phyloP scores from a whole-genome alignment of 2,113 vertebrate species.

The Bungarus multicinctus region DNA sequence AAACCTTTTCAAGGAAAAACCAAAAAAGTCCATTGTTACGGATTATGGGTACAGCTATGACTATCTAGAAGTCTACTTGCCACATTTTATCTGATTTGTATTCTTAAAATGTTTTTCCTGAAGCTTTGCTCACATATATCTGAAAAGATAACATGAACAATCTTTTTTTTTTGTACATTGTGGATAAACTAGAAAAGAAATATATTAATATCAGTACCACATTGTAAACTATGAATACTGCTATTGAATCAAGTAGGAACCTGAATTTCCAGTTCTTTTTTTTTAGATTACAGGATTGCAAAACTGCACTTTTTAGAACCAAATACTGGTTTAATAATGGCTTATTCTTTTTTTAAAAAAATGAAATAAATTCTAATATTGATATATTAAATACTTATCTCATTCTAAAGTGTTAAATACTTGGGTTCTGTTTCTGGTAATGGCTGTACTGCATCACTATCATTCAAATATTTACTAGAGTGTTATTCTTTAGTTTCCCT shows the following conservation, averaged over 20 bases:
- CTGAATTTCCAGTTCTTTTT: neutral
- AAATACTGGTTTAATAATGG: neutral
- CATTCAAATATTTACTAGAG: neutral
- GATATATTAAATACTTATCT: no score
- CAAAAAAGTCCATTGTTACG: neutral
- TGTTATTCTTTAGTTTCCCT: neutral
- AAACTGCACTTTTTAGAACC: neutral
- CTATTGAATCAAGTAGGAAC: neutral
- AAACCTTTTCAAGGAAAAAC: no score
- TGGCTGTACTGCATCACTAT: neutral
- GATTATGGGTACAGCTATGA: neutral
- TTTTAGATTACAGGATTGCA: neutral
- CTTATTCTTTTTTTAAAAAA: neutral
- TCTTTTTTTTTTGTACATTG: neutral
- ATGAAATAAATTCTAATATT: neutral
- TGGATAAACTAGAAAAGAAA: neutral
- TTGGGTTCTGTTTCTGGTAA: neutral
- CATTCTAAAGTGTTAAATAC: neutral
- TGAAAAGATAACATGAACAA: neutral
- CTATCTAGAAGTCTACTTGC: neutral
- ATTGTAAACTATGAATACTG: neutral
- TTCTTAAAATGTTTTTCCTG: neutral
- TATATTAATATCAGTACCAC: neutral
- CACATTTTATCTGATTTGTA: neutral
- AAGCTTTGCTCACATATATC: neutral